Base-by-base conservation (phyloP, 1,140 invertebrate genomes). In the Trichoplusia ni region DNA sequence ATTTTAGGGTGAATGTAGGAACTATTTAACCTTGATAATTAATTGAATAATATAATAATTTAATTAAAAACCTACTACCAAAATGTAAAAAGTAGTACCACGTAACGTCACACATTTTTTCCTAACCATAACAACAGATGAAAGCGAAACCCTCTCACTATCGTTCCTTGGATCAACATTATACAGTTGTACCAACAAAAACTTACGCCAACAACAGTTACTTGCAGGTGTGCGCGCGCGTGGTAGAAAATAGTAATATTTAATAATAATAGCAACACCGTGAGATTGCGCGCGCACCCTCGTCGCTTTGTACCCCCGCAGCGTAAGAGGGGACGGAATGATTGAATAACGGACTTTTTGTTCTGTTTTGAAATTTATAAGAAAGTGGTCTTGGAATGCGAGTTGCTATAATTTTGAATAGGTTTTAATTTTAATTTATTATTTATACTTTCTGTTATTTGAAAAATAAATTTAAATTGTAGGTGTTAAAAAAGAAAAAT, bases 81-180 rank as follows among this genome's bases (percentile, higher is more conserved):
- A n/a, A n/a, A 11, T 33, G 29, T 33, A 40, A 14, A 40, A 29
- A 49, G 13, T 16, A 11, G 0, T 14, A 49, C 11, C 2, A 16
- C 27, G n/a, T 29, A 51, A 33, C 35, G 14, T 13, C 2, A 37
- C 19, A n/a, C 33, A 14, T 46, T 13, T 13, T 4, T 11, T 37
- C n/a, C 33, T 2, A 13, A 14, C 13, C n/a, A n/a, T n/a, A 37
- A 38, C 49, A 21, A 38, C 38, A 54, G 29, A 54, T 38, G 18
- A 38, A 54, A 54, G 31, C n/a, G 33, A 54, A 54, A 54, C 29
- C 46, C 46, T 49, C 46, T 33, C 16, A 54, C 33, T 35, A 53
- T 54, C 14, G 19, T 14, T 23, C 23, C 11, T 11, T 5, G 14
- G 8, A 27, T 14, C 2, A 7, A 5, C 11, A 25, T 23, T n/a